These are phyloP conservation scores for Gari tellinella DNA, from an alignment of 2,888 invertebrate genomes.

Conservation along the genomic window DNA sequence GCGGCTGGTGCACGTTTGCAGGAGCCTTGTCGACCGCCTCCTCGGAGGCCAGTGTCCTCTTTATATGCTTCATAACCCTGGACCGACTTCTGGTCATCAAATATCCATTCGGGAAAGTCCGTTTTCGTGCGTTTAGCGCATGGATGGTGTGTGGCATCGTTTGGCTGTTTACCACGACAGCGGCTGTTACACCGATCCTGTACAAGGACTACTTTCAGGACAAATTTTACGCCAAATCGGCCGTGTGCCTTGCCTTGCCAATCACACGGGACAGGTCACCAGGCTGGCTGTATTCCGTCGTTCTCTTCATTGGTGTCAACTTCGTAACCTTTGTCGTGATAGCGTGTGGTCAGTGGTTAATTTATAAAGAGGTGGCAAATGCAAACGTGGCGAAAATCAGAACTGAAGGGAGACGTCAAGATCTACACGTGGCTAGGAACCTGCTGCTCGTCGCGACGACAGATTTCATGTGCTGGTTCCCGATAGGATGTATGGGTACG, in stretches of 20 bases:
- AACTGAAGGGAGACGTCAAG: conserved; percentile 11
- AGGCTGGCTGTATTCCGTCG: conserved; percentile 82
- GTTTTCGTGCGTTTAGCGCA: conserved; percentile 63
- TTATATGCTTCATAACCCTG: conserved; percentile 87
- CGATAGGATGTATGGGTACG: conserved; percentile 54
- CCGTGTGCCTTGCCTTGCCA: conserved; percentile 80
- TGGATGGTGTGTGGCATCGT: conserved; percentile 54
- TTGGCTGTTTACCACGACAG: conserved; percentile 72
- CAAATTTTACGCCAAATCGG: conserved; percentile 77
- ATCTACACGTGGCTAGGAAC: conserved; percentile 25
- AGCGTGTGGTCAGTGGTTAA: conserved; percentile 12
- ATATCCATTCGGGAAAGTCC: conserved; percentile 85
- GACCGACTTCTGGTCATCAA: conserved; percentile 88
- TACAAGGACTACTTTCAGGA: conserved; percentile 75
- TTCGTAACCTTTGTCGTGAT: conserved; percentile 18
- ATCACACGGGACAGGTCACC: conserved; percentile 78
- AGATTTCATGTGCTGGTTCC: conserved; percentile 76
- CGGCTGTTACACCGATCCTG: conserved; percentile 78
- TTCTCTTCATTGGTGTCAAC: conserved; percentile 79
- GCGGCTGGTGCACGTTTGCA: conserved; percentile 57
- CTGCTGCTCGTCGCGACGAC: conserved; percentile 25
- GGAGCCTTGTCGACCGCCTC: conserved; percentile 81
- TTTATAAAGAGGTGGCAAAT: conserved; percentile 7
- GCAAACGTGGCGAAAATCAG: neutral
- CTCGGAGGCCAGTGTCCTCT: conserved; percentile 87